Evolutionary conservation across 2,113 vertebrate species (phyloP).

Genomic region (Hydrochoerus hydrochaeris): DNA sequence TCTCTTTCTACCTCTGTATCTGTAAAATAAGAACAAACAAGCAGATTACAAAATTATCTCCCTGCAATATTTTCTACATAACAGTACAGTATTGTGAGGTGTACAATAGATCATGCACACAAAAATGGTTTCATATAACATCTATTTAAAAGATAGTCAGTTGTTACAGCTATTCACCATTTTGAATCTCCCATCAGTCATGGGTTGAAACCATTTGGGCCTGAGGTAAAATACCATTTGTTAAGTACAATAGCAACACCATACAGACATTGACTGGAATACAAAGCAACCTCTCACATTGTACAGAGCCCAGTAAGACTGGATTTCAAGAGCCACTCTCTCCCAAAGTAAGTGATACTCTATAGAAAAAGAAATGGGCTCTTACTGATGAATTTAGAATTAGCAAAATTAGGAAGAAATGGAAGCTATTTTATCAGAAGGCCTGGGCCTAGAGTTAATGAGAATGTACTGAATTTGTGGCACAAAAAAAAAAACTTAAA

Average conservation of each 20-base stretch:
- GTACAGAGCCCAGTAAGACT: background rate
- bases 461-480: background rate
- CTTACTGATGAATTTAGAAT: background rate
- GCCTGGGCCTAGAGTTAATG: background rate
- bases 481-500: background rate
- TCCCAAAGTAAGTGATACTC: background rate
- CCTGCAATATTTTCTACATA: background rate
- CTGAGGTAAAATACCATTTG: background rate
- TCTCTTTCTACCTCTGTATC: background rate
- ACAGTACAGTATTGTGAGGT: background rate
- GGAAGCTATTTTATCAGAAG: background rate
- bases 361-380: background rate
- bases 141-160: background rate
- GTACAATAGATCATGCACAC: background rate
- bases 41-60: background rate
- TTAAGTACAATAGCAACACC: background rate
- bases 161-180: background rate
- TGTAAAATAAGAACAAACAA: background rate
- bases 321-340: background rate
- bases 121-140: background rate
- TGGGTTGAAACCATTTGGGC: background rate
- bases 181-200: background rate
- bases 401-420: background rate
- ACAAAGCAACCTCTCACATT: background rate
- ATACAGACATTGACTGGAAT: background rate